phyloP scores from a whole-genome alignment of 2,797 vertebrate species.

The Sebastes steindachneri region DNA sequence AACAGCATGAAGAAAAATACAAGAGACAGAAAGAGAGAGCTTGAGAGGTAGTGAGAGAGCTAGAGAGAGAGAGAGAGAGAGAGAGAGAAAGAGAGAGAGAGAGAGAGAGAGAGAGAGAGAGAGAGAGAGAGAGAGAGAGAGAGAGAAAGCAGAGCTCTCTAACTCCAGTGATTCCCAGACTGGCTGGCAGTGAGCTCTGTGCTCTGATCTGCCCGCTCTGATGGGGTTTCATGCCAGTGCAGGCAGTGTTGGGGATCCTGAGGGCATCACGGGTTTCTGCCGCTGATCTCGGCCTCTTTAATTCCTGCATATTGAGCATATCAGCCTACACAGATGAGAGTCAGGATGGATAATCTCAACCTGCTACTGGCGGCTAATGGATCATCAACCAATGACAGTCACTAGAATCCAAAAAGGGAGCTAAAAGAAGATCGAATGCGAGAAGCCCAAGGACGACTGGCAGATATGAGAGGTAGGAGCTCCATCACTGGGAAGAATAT shows the following conservation, averaged over 20 bases:
- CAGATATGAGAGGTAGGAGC: constrained; percentile 86
- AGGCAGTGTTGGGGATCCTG: constrained; percentile 63
- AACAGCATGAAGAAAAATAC: constrained; percentile 35
- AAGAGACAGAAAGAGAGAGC: constrained; percentile 28
- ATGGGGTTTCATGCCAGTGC: constrained; percentile 73
- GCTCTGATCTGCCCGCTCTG: constrained; percentile 69
- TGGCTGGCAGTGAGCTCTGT: constrained; percentile 73
- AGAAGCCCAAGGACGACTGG: constrained; percentile 55
- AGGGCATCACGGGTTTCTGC: constrained; percentile 56
- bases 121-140: constrained; percentile 20
- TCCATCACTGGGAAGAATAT: constrained; percentile 6
- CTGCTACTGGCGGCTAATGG: constrained; percentile 61
- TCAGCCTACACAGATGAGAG: constrained; percentile 34
- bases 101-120: not conserved
- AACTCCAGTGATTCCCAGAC: constrained; percentile 70
- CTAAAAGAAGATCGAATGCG: constrained; percentile 50
- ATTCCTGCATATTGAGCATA: constrained; percentile 14
- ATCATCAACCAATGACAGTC: constrained; percentile 52
- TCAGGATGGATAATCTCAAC: constrained; percentile 39
- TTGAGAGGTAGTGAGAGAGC: constrained; percentile 37
- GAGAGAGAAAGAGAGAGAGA: constrained; percentile 6
- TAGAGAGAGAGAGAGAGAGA: constrained; percentile 1
- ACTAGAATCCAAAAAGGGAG: constrained; percentile 56
- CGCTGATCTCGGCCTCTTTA: constrained; percentile 45
- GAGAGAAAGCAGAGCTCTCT: constrained; percentile 47